Percentiles rank a stretch among this genome's conserved stretches.
These are phyloP conservation scores for Desoria tigrina DNA, from an alignment of 2,888 invertebrate genomes.

Conservation along the genomic window DNA sequence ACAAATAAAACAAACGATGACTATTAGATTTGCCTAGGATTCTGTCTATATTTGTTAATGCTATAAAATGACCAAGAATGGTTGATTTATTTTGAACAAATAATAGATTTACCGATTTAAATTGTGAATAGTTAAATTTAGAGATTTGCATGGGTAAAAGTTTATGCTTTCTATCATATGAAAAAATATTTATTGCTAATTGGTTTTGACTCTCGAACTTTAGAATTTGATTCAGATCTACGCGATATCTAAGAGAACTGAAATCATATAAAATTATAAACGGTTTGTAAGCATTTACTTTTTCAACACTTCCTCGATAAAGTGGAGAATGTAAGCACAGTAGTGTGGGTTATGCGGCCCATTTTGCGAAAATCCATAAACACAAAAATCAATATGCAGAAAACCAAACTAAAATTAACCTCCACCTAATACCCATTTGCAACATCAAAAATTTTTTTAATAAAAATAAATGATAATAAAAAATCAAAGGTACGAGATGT, in stretches of 20 bases:
- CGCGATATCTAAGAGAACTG: neutral
- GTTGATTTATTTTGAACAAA: neutral
- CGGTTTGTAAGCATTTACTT: neutral
- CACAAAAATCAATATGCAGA: too few species aligned
- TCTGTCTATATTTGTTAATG: neutral
- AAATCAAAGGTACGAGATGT: too few species aligned
- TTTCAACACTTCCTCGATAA: neutral
- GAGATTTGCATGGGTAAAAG: neutral
- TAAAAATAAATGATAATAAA: too few species aligned
- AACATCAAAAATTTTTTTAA: too few species aligned
- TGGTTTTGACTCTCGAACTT: neutral
- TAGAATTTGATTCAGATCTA: neutral
- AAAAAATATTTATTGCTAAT: neutral
- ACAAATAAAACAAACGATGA: neutral
- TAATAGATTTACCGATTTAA: neutral
- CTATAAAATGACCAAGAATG: neutral
- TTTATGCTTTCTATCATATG: neutral
- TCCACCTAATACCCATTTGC: too few species aligned
- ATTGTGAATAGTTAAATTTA: neutral
- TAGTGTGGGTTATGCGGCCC: neutral
- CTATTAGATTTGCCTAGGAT: neutral
- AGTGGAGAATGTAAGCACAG: neutral
- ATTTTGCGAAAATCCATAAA: too few species aligned
- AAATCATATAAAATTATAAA: neutral
- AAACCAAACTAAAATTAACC: too few species aligned